Percentiles rank a stretch among this genome's conserved stretches.
Evolutionary conservation across 2,113 vertebrate species (phyloP).

Genomic region (Galemys pyrenaicus): DNA sequence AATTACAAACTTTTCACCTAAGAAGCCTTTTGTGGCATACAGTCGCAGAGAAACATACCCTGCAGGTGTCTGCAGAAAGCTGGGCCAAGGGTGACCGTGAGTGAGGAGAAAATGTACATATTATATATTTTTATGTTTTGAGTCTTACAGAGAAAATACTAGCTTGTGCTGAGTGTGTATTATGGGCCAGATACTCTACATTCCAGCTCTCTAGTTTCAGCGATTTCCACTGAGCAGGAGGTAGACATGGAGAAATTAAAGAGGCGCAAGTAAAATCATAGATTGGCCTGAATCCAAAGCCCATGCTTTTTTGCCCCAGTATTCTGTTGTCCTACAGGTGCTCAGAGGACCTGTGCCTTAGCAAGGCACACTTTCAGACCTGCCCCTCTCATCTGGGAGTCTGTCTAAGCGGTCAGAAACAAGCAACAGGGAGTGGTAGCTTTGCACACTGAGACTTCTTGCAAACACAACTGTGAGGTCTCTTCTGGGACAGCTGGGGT

Average conservation of each 20-base stretch:
- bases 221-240: not conserved
- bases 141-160: not conserved
- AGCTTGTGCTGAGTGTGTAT: not conserved
- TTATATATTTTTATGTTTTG: not conserved
- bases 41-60: not conserved
- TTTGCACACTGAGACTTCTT: not conserved
- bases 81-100: not conserved
- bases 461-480: not conserved
- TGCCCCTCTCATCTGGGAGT: not conserved
- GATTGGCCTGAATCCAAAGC: not conserved
- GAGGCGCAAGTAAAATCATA: not conserved
- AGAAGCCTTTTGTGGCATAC: not conserved
- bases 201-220: not conserved
- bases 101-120: not conserved
- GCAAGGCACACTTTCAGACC: not conserved
- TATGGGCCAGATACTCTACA: not conserved
- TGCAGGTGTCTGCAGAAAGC: not conserved
- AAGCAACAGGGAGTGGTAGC: not conserved
- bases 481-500: not conserved
- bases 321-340: not conserved
- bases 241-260: not conserved
- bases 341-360: not conserved
- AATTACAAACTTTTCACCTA: not conserved
- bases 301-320: not conserved
- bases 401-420: not conserved